A percentile compares a stretch with the other conserved stretches of the same genome.
These are phyloP conservation scores for Steinernema khuongi DNA, from an alignment of 1,140 invertebrate genomes.

Conservation along the genomic window DNA sequence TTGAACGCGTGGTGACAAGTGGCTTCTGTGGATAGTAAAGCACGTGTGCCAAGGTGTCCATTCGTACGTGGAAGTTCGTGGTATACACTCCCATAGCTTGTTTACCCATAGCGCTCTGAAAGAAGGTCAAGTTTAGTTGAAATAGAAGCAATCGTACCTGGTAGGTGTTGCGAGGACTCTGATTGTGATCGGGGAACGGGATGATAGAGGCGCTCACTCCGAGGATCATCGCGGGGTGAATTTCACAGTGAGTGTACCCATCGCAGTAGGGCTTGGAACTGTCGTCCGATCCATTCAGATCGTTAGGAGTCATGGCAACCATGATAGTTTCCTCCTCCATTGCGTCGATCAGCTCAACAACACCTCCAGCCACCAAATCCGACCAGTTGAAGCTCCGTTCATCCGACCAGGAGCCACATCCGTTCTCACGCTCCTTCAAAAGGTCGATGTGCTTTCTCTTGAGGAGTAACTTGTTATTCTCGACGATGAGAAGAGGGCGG, in stretches of 20 bases:
- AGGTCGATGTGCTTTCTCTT: conserved; percentile 68
- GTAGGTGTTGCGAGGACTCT: conserved; percentile 94
- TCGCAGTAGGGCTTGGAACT: conserved; percentile 81
- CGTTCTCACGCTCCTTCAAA: conserved; percentile 42
- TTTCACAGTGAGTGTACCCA: conserved; percentile 97
- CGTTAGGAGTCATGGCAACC: conserved; percentile 96
- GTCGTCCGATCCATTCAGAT: conserved; percentile 71
- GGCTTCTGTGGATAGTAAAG: conserved; percentile 98
- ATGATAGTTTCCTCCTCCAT: conserved; percentile 95
- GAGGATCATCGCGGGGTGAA: conserved; percentile 96
- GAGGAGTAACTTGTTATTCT: conserved; percentile 73
- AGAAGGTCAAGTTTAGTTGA: conserved; percentile 23
- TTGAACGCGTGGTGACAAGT: conserved; percentile 91
- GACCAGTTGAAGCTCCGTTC: conserved; percentile 73
- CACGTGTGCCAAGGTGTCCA: conserved; percentile 97
- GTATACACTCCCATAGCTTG: conserved; percentile 99
- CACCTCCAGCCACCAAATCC: conserved; percentile 88
- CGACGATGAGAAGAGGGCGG: conserved; percentile 89
- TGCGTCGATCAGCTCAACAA: conserved; percentile 97
- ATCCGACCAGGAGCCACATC: too few species aligned
- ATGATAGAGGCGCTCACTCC: conserved; percentile 96
- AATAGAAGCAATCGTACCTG: conserved; percentile 62
- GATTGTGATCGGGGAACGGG: conserved; percentile 99
- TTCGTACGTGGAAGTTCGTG: conserved; percentile 95
- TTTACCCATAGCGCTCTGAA: conserved; percentile 95